Conservation (phyloP, 2,797 vertebrate genomes). For the Oreortyx pictus region DNA sequence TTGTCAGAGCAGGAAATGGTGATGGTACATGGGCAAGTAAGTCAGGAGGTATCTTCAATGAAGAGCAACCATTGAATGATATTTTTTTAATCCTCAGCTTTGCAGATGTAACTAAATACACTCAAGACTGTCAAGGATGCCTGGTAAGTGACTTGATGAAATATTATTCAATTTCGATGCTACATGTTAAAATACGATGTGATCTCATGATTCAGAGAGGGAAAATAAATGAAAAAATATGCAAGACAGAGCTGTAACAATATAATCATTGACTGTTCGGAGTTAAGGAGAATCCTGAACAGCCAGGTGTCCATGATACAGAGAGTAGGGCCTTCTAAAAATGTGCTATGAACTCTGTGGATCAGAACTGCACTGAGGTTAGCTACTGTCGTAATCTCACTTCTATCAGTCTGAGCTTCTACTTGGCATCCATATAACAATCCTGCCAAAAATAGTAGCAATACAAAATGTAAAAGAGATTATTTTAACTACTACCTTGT, state of each 20-base stretch:
- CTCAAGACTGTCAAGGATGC: not conserved
- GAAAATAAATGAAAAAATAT: not conserved
- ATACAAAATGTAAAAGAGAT: not conserved
- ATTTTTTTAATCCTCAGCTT: too few species aligned
- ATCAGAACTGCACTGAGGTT: not conserved
- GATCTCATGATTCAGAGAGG: too few species aligned
- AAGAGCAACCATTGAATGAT: not conserved
- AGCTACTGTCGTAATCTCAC: not conserved
- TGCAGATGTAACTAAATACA: not conserved
- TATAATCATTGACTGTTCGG: not conserved
- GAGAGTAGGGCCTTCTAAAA: not conserved
- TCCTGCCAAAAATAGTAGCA: not conserved
- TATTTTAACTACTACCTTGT: not conserved
- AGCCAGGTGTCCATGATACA: not conserved
- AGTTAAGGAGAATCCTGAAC: not conserved
- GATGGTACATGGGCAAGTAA: accelerated
- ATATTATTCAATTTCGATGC: not conserved
- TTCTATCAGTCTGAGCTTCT: not conserved
- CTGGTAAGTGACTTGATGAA: not conserved
- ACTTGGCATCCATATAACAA: not conserved
- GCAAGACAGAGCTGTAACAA: not conserved
- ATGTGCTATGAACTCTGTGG: not conserved
- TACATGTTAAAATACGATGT: not conserved
- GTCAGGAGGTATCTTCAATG: not conserved
- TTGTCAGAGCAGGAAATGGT: accelerated